Evolutionary conservation across 2,888 invertebrate genomes (phyloP), one percentile per base, ranked within the genome.

Genomic region (Thera britannica): DNA sequence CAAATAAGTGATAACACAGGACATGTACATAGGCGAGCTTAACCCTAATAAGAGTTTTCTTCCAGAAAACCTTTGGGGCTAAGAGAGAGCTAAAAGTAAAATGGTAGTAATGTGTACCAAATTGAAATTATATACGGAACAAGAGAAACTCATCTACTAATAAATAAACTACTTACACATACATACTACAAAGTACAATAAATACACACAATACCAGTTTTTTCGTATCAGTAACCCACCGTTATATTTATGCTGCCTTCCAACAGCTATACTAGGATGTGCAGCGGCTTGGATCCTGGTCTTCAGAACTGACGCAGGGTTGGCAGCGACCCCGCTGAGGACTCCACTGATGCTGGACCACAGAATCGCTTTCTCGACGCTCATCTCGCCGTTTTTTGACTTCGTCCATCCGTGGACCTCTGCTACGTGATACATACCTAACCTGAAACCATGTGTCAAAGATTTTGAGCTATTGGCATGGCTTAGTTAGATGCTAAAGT

Each of bases 231-330:
- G 8, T 8, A 46, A 46, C 48, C 38, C 77, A 92, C 93, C 93
- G 73, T 87, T 89, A 84, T 98, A 97, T 7, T 94, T 86, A 87
- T 98, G 97, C 82, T 98, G 98, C 82, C 96, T 94, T 0, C 98
- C 98, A 1, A 98, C 98, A 34, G 98, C 98, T 77, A 97, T 97
- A 61, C 95, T 94, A 6, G 95, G 94, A 58, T 95, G 95, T 6
- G 97, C 95, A 73, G 95, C 94, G 0, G 97, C 95, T 84, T 98
- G 98, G 64, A 98, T 94, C 72, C 93, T 86, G 1, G 97, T 98
- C 92, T 98, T 98, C 8, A 98, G 93, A 83, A 97, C 94, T 70
- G 96, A 97, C 49, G 97, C 94, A 0, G 98, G 98, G 83, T 97
- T 97, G 34, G 96, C 96, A 34, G 95, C 85, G 57, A 95, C 89